These are phyloP conservation scores for Larimichthys polyactis DNA, from an alignment of 2,113 vertebrate species.

Conservation along the genomic window DNA sequence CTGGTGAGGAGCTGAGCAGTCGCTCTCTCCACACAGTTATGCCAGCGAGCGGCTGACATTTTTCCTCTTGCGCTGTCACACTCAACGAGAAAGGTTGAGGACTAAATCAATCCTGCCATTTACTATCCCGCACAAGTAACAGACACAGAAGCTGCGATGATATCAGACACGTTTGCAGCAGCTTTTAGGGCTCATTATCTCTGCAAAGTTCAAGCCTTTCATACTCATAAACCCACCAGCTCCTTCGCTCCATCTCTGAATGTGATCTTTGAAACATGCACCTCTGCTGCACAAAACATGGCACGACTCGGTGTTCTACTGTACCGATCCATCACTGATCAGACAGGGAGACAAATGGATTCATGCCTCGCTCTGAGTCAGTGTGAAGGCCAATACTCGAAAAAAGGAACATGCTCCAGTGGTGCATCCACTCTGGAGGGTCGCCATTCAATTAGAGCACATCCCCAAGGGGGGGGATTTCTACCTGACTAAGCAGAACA, in stretches of 20 bases:
- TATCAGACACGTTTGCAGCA: constrained; percentile 2
- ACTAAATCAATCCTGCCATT: constrained; percentile 50
- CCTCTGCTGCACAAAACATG: constrained; percentile 19
- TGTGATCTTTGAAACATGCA: background rate
- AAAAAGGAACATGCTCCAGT: constrained; percentile 35
- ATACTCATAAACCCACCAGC: background rate
- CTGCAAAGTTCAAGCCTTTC: background rate
- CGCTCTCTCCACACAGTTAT: constrained; percentile 39
- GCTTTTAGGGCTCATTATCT: constrained; percentile 6
- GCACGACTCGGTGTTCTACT: constrained; percentile 12
- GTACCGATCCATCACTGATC: constrained; percentile 36
- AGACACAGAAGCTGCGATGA: background rate
- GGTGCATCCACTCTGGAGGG: constrained; percentile 45
- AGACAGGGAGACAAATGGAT: constrained; percentile 41
- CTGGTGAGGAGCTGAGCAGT: background rate
- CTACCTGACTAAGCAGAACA: constrained; percentile 76
- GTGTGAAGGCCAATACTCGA: constrained; percentile 42
- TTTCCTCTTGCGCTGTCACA: background rate
- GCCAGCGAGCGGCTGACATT: constrained; percentile 22
- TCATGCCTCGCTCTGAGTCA: constrained; percentile 31
- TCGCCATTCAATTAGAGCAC: constrained; percentile 63
- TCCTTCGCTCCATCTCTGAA: background rate
- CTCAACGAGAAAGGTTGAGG: background rate
- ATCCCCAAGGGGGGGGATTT: constrained; percentile 56
- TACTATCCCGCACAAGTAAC: constrained; percentile 48